Conservation (phyloP, 2,797 vertebrate species). For the Onychomys torridus region DNA sequence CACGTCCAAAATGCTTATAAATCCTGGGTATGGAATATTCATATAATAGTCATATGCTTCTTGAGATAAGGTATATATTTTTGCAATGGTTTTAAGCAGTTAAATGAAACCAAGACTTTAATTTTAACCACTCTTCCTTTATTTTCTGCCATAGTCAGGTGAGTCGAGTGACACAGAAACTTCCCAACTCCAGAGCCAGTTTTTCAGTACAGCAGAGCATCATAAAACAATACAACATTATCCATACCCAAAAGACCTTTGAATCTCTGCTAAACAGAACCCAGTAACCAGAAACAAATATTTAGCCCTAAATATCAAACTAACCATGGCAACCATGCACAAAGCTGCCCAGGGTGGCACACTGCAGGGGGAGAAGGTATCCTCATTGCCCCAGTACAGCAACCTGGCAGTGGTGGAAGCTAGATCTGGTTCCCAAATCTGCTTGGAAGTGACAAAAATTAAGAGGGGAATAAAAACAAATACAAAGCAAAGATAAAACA, state of each 20-base stretch:
- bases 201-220: background rate
- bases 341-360: too few relatives aligned
- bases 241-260: background rate
- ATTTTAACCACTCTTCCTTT: background rate
- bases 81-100: background rate
- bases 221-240: background rate
- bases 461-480: background rate
- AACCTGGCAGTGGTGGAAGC: background rate
- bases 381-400: background rate
- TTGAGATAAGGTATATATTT: background rate
- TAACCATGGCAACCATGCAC: background rate
- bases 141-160: background rate
- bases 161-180: background rate
- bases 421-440: background rate
- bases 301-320: background rate
- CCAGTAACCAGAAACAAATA: background rate
- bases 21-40: background rate
- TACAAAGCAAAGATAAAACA: background rate
- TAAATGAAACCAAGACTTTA: background rate
- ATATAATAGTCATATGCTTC: background rate
- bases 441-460: background rate
- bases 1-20: background rate
- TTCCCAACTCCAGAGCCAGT: too few relatives aligned
- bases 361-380: background rate
- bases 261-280: background rate